Evolutionary conservation across 1,140 invertebrate species (phyloP), one percentile per base, ranked within the genome.

Genomic region (Pissodes strobi): DNA sequence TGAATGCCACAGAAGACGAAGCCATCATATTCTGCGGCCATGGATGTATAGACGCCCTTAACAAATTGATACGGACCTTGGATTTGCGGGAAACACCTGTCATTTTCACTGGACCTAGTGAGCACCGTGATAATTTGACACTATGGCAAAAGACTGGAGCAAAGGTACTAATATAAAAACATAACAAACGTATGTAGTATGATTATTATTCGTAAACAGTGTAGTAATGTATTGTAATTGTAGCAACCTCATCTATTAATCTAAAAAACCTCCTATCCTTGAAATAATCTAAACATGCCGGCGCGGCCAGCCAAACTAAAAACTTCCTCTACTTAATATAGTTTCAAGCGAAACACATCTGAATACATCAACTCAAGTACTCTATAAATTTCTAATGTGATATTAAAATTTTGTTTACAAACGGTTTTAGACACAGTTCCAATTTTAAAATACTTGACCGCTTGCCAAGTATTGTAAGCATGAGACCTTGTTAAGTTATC

Each of bases 91-190:
- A 81, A 51, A 79, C 82, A 23, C 87, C 87, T 4, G 83, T 88
- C 0, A 85, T 93, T 15, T 90, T 95, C 77, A 88, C 93, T n/a
- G 91, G 91, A 0, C 89, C 91, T 0, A 88, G 87, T 75, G 93
- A 95, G 77, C 91, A 94, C 67, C 90, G 93, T 74, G 88, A 89
- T 10, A 92, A 91, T 76, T 79, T 95, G 15, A 82, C 89, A 52
- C 91, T 93, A 30, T 96, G 93, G 94, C 84, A 86, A 64, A 91
- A 95, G 77, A 82, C 85, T 41, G 87, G 86, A 25, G 86, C 88
- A 64, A 87, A 89, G 84, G 91, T 93, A 81, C 48, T 55, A 9
- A 43, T 51, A 9, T 19, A 9, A 19, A 3, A 48, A 48, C 8
- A 9, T 52, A 38, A n/a, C 43, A 17, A 13, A 17, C n/a, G 21